Conservation (phyloP, 2,888 invertebrate species). For the Lysandra coridon region DNA sequence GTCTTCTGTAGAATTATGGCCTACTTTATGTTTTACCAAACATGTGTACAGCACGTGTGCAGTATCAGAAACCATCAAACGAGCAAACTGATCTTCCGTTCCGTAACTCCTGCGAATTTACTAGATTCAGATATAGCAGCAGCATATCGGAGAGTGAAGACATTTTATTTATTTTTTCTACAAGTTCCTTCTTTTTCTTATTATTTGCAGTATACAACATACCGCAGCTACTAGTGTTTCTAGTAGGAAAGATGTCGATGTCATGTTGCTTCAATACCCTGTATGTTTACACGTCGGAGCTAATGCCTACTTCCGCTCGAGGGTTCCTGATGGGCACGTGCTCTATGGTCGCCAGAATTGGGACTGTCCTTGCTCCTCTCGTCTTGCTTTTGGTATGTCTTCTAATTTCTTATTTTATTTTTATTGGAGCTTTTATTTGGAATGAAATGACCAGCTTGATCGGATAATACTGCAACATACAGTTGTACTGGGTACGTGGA, state of each 20-base stretch:
- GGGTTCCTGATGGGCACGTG: conserved; percentile 83
- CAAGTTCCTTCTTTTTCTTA: background rate
- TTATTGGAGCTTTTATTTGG: background rate
- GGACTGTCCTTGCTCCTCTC: conserved; percentile 83
- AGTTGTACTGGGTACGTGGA: too few relatives aligned
- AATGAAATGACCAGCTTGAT: background rate
- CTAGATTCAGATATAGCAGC: too few relatives aligned
- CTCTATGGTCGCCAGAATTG: conserved; percentile 83
- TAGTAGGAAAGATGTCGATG: conserved; percentile 69
- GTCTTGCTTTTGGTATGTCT: conserved; percentile 82
- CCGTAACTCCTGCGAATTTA: too few relatives aligned
- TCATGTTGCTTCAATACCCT: conserved; percentile 69
- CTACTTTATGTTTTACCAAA: too few relatives aligned
- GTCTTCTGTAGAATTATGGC: too few relatives aligned
- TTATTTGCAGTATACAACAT: conserved; percentile 46
- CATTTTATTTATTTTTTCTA: too few relatives aligned
- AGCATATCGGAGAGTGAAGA: too few relatives aligned
- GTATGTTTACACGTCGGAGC: conserved; percentile 82
- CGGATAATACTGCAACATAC: too few relatives aligned
- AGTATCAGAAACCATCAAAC: too few relatives aligned
- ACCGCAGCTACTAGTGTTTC: conserved; percentile 64
- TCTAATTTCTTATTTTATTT: conserved; percentile 37
- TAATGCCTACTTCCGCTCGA: conserved; percentile 83
- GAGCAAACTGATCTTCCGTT: too few relatives aligned
- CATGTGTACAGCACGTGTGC: too few relatives aligned